Evolutionary conservation across 2,113 vertebrate species (phyloP).

Genomic region (Promerops cafer): DNA sequence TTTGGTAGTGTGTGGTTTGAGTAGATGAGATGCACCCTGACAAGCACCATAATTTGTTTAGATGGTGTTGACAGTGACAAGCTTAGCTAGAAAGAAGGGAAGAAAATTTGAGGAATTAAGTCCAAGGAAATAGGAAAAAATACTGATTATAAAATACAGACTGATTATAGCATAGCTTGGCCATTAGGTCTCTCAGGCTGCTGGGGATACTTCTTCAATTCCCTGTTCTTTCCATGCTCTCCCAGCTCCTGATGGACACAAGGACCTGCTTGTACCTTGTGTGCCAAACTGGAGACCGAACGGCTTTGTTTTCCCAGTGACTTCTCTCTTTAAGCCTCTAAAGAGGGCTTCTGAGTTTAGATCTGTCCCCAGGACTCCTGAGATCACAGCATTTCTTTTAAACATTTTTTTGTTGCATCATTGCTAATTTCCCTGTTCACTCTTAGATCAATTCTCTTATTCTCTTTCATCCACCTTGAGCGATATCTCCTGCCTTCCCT

Average conservation of each 20-base stretch:
- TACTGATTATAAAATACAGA: neutral
- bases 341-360: neutral
- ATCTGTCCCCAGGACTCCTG: neutral
- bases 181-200: neutral
- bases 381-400: neutral
- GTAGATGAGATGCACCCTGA: neutral
- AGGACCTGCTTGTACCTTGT: neutral
- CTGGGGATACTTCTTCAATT: neutral
- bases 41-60: neutral
- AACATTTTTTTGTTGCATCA: neutral
- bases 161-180: neutral
- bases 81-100: neutral
- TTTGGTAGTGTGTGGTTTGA: neutral
- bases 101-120: neutral
- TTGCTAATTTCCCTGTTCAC: neutral
- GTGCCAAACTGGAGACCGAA: neutral
- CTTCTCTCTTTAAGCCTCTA: neutral
- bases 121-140: neutral
- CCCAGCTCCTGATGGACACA: neutral
- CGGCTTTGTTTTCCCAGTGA: neutral
- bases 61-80: neutral
- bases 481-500: neutral
- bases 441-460: neutral
- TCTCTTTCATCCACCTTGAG: neutral
- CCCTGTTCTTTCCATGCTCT: neutral